Base-by-base conservation (phyloP, 2,888 invertebrate genomes). In the Euzophera pinguis region DNA sequence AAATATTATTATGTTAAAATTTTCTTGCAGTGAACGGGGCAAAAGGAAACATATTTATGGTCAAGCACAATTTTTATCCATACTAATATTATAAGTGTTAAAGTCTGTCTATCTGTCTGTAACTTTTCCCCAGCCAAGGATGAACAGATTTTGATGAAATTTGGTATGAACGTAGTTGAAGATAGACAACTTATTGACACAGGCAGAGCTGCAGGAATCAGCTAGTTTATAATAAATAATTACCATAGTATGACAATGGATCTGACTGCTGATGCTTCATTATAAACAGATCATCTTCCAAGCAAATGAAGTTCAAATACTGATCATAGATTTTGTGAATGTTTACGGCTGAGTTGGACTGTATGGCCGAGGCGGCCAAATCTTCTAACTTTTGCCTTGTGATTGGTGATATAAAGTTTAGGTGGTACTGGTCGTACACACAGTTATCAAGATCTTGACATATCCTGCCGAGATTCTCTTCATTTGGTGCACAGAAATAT, bases 301-400 rank as follows among this genome's bases (percentile, higher is more conserved):
- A 89, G 45, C 97, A 96, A 66, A 99, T 98, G 72, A 99, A 99
- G 88, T 99, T 99, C 52, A 99, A 92, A 91, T 99, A 99, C 84
- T 99, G 99, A 83, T 99, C 99, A 87, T 94, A 99, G 10, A 99
- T 96, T 90, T 98, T 98, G 61, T 97, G 96, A 55, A 99, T 96
- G 75, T 95, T 96, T 39, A 96, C 93, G n/a, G 97, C 97, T 63
- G 96, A 95, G 69, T 97, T 97, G 0, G 97, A 94, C 68, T 97
- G 95, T 43, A 99, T 92, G 0, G 99, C 97, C 1, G 98, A 95
- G 0, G 96, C 93, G 1, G 99, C 99, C 51, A 99, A 90, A 78
- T 98, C 98, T 90, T 99, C 99, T 58, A 99, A 92, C 81, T 96
- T 96, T 70, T 97, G 96, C 54, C 99, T 91, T 3, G 98, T 95